Conservation (phyloP, 2,113 vertebrate genomes). For the Xenus cinereus region DNA sequence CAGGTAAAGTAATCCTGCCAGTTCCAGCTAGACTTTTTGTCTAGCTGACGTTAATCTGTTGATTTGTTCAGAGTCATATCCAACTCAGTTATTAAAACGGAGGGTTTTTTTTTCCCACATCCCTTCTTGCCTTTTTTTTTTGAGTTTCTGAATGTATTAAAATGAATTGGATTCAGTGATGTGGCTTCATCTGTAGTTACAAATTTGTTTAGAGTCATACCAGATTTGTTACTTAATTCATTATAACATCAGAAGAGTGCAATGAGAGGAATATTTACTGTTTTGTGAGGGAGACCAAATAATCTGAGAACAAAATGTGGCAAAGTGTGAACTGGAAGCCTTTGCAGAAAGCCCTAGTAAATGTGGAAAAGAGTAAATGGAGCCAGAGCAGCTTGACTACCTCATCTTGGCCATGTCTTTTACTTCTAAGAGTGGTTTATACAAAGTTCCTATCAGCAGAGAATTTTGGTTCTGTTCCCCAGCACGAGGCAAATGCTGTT, state of each 20-base stretch:
- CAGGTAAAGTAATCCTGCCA: neutral
- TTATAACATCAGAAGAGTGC: neutral
- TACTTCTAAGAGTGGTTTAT: neutral
- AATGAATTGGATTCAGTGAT: neutral
- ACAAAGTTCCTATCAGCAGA: neutral
- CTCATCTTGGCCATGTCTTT: neutral
- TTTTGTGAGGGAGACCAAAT: neutral
- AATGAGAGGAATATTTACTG: neutral
- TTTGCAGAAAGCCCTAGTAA: neutral
- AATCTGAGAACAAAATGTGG: neutral
- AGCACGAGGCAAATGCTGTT: neutral
- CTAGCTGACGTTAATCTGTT: neutral
- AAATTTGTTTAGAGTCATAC: neutral
- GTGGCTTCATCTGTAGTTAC: neutral
- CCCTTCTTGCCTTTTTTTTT: neutral
- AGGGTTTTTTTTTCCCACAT: neutral
- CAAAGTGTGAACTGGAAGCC: neutral
- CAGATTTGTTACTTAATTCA: neutral
- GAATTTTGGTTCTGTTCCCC: neutral
- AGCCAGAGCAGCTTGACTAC: neutral
- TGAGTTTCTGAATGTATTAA: neutral
- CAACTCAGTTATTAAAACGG: neutral
- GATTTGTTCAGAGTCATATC: neutral
- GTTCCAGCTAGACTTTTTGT: neutral
- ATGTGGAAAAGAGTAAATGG: neutral